These are phyloP conservation scores for Archaeoteleia sp. DNA, from an alignment of 2,888 invertebrate genomes.

Conservation along the genomic window DNA sequence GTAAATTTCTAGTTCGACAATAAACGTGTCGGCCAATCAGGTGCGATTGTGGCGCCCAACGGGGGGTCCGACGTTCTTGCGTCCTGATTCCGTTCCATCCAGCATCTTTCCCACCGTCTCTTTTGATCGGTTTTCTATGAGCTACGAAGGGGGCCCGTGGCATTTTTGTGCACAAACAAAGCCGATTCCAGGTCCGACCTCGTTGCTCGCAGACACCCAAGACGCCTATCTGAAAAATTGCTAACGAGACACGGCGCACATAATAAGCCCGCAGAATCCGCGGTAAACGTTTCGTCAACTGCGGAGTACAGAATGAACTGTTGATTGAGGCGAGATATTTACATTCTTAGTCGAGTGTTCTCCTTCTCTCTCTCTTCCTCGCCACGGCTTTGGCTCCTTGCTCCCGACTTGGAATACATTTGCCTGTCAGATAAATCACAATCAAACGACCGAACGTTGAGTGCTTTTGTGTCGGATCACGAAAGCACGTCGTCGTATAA, in stretches of 20 bases:
- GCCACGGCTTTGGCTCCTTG: slow-evolving; percentile 16
- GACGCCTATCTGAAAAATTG: slow-evolving; percentile 30
- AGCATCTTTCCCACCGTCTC: slow-evolving; percentile 66
- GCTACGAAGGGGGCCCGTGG: slow-evolving; percentile 14
- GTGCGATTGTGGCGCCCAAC: slow-evolving; percentile 70
- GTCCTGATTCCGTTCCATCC: slow-evolving; percentile 35
- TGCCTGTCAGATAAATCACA: slow-evolving; percentile 41
- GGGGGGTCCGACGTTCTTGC: slow-evolving; percentile 61
- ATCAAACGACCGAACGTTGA: slow-evolving; percentile 40
- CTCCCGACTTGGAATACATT: slow-evolving; percentile 20
- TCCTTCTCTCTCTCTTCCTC: background rate
- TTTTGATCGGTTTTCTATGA: slow-evolving; percentile 46
- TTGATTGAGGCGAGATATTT: slow-evolving; percentile 47
- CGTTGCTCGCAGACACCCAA: slow-evolving; percentile 1
- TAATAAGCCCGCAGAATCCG: slow-evolving; percentile 26
- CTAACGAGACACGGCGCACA: slow-evolving; percentile 7
- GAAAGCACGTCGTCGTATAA: slow-evolving; percentile 25
- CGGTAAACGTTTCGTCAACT: slow-evolving; percentile 41
- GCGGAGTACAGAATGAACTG: slow-evolving; percentile 34
- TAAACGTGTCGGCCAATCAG: slow-evolving; percentile 71
- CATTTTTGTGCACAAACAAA: slow-evolving; percentile 45
- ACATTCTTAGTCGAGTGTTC: slow-evolving; percentile 35
- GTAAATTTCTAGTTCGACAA: slow-evolving; percentile 58
- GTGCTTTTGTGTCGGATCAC: slow-evolving; percentile 38
- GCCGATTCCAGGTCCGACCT: slow-evolving; percentile 38